Conservation (phyloP, 92 coral and sea anemone species). For the Siderastrea radians region DNA sequence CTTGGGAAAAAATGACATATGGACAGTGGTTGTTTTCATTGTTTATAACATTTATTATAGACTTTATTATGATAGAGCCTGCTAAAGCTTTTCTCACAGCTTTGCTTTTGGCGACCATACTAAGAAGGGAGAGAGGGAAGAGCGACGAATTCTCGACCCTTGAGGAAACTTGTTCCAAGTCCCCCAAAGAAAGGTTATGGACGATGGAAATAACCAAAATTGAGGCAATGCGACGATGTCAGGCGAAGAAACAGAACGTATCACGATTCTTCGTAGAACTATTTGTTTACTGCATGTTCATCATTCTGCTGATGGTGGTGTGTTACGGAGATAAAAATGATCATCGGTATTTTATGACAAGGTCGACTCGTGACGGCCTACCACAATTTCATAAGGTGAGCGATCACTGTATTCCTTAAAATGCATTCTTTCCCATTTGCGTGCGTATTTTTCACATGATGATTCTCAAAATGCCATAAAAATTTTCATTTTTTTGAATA, state of each 20-base stretch:
- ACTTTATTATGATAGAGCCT: conserved; percentile 73
- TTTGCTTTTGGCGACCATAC: conserved; percentile 56
- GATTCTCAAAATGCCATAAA: too few species aligned
- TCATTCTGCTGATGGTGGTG: conserved; percentile 63
- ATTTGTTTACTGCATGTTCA: conserved; percentile 49
- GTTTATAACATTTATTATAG: conserved; percentile 76
- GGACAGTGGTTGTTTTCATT: conserved; percentile 87
- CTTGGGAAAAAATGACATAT: conserved; percentile 73
- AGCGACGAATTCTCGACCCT: background rate
- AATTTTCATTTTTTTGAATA: background rate
- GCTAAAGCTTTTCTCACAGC: conserved; percentile 77
- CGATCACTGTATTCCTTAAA: background rate
- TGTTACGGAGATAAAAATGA: conserved; percentile 77
- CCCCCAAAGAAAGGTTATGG: conserved; percentile 11
- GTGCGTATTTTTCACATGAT: too few species aligned
- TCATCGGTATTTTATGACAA: conserved; percentile 70
- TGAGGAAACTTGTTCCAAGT: background rate
- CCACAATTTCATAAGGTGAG: conserved; percentile 72
- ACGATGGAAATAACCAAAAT: conserved; percentile 29
- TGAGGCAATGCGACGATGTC: conserved; percentile 55
- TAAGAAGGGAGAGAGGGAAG: conserved; percentile 7
- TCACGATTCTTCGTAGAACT: conserved; percentile 59
- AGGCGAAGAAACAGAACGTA: conserved; percentile 67
- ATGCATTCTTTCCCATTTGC: too few species aligned
- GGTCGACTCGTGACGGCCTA: conserved; percentile 54